Evolutionary conservation across 2,797 vertebrate species (phyloP), one percentile per base, ranked within the genome.

Genomic region (Micrastur ruficollis): DNA sequence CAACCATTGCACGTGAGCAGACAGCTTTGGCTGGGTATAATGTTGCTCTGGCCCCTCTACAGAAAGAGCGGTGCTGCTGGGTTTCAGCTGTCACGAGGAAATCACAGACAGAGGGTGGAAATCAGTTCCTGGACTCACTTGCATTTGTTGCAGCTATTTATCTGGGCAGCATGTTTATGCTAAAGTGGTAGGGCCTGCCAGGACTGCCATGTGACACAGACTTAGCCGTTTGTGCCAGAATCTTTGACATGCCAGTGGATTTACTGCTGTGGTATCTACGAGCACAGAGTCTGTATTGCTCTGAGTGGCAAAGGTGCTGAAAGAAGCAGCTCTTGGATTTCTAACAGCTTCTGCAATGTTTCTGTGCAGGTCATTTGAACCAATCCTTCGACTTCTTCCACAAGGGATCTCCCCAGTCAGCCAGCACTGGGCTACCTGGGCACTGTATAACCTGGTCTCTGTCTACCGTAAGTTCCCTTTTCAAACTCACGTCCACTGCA

Each of bases 381-480:
- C 99, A 18, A 99, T 99, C 94, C 98, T 99, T 49, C 98, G 99
- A 34, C 99, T 99, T 81, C 98, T 99, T 86, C 99, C 99, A 61
- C 99, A 99, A 98, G 96, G 98, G 53, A 98, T 99, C 88, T 98
- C 99, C 23, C 99, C 99, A 2, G 99, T 99, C 96, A 99, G 99
- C 96, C 99, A 99, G 97, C 99, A 99, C 97, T 99, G 99, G 99
- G 99, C 99, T 55, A 99, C 99, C 6, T 99, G 99, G 99, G 99
- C 99, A 8, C 98, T 99, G 44, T 99, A 97, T 97, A 99, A 99
- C 98, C 98, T 99, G 55, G 99, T 99, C 75, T 99, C 99, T 27
- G 99, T 99, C 95, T 99, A 99, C 98, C 98, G 99, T 99, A 98
- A 99, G 99, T 99, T 96, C 47, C 10, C 13, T 29, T 74, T 49